Conservation (phyloP, 2,797 vertebrate species). For the Glossophaga mutica region DNA sequence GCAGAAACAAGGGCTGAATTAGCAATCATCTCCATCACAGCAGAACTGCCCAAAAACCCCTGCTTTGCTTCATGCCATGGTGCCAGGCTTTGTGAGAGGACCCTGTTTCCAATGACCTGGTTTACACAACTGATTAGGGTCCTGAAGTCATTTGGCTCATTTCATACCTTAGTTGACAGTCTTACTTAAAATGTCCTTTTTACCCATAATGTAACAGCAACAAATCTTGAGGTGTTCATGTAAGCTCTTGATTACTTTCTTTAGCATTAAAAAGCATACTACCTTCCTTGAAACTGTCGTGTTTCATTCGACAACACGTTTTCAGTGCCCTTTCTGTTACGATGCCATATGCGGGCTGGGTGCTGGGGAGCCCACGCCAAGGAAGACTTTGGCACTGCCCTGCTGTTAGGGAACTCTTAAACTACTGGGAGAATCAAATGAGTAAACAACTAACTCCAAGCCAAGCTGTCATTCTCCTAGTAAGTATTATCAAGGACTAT, state of each 20-base stretch:
- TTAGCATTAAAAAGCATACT: neutral
- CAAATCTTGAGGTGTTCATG: neutral
- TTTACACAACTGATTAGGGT: neutral
- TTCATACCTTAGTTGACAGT: neutral
- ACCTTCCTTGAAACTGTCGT: neutral
- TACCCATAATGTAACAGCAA: neutral
- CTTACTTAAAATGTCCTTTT: neutral
- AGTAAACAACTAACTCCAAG: neutral
- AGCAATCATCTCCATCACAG: too few species aligned
- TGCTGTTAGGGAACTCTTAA: neutral
- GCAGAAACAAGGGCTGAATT: neutral
- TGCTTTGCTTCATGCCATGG: neutral
- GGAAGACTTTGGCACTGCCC: neutral
- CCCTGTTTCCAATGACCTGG: neutral
- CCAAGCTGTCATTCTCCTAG: neutral
- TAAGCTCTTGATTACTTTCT: neutral
- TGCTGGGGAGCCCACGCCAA: neutral
- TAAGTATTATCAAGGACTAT: neutral
- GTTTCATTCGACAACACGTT: neutral
- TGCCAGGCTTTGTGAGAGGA: neutral
- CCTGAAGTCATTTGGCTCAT: neutral
- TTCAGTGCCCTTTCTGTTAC: neutral
- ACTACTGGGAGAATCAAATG: neutral
- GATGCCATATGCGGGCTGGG: neutral
- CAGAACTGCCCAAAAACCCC: neutral